Evolutionary conservation across 1,140 invertebrate species (phyloP).

Genomic region (Varroa destructor): DNA sequence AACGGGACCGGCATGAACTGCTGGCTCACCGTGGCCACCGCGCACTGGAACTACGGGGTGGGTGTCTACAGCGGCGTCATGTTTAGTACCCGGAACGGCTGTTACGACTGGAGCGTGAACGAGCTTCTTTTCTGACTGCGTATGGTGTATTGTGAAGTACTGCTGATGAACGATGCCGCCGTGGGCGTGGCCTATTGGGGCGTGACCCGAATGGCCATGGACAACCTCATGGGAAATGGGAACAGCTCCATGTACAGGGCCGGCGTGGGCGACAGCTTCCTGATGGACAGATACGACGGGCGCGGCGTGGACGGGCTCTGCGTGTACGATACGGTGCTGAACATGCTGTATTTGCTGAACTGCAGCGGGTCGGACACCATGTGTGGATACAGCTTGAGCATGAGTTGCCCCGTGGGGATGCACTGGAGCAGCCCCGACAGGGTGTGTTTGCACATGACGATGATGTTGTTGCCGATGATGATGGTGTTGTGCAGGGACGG

Average conservation of each 20-base stretch:
- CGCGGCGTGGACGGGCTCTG: conserved; percentile 5
- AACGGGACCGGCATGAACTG: not conserved
- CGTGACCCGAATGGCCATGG: not conserved
- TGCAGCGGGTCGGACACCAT: not conserved
- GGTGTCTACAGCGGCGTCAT: no score
- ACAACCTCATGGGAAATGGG: not conserved
- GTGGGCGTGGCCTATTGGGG: not conserved
- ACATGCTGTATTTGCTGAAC: conserved; percentile 7
- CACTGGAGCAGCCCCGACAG: not conserved
- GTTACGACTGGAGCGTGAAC: not conserved
- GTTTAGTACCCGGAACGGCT: not conserved
- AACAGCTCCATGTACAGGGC: not conserved
- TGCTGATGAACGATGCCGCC: conserved; percentile 18
- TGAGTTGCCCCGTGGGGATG: not conserved
- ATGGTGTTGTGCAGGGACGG: not conserved
- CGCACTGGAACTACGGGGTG: not conserved
- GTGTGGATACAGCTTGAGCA: not conserved
- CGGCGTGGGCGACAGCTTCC: not conserved
- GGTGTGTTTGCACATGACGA: not conserved
- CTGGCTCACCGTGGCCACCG: not conserved
- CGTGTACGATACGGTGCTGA: conserved; percentile 2
- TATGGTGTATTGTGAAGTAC: conserved; percentile 25
- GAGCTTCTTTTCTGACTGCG: conserved; percentile 8
- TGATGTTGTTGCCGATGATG: not conserved
- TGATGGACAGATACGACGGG: conserved; percentile 7